Percentiles rank a stretch among this genome's conserved stretches.
Conservation (phyloP, 2,888 invertebrate genomes). For the Dinocampus coccinellae region DNA sequence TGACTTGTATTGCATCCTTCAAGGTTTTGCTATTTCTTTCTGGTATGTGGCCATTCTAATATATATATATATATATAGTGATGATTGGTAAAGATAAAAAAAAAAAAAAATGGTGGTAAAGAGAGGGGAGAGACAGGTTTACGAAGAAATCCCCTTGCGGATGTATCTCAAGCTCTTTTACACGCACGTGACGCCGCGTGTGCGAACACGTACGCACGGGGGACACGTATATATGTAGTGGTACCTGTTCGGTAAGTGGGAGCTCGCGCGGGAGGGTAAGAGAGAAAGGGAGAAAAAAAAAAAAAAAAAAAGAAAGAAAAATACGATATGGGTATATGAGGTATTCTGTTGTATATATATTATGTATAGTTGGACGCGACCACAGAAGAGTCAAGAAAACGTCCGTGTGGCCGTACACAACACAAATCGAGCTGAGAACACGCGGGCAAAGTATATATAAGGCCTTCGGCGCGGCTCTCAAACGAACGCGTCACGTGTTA, state of each 20-base stretch:
- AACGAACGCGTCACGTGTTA: slow-evolving; percentile 47
- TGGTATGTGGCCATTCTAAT: background rate
- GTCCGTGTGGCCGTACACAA: background rate
- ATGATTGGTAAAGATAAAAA: slow-evolving; percentile 6
- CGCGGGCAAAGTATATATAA: slow-evolving; percentile 40
- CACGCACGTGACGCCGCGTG: slow-evolving; percentile 18
- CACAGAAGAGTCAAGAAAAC: background rate
- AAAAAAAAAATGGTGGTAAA: slow-evolving; percentile 43
- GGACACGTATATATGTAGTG: background rate
- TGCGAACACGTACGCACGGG: slow-evolving; percentile 3
- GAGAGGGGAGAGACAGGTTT: slow-evolving; percentile 41
- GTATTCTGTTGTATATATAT: background rate
- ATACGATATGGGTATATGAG: background rate
- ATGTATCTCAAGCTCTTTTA: slow-evolving; percentile 17
- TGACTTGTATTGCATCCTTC: background rate
- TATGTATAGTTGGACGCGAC: background rate
- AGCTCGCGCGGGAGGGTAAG: slow-evolving; percentile 21
- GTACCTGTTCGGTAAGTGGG: slow-evolving; percentile 2
- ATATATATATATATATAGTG: background rate
- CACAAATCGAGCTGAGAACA: background rate
- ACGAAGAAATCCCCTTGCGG: slow-evolving; percentile 32
- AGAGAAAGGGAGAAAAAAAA: background rate
- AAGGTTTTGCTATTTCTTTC: background rate
- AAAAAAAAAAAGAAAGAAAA: background rate
- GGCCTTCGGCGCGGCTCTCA: slow-evolving; percentile 50